These are phyloP conservation scores for Herminia tarsipennalis DNA, from an alignment of 2,888 invertebrate species.

Conservation along the genomic window DNA sequence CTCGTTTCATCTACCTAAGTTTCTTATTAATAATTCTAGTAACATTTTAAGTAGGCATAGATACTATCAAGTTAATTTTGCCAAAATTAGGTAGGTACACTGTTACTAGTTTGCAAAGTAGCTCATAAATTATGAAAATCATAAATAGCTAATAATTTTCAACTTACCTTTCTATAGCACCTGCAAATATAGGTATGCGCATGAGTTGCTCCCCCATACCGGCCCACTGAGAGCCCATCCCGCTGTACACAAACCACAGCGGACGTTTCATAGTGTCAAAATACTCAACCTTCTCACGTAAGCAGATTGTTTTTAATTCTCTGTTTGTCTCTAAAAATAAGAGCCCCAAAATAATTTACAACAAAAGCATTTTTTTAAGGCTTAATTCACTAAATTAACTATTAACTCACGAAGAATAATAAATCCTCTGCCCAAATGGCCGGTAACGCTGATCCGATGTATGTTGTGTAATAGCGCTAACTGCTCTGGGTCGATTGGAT, in stretches of 20 bases:
- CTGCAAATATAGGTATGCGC: slow-evolving; percentile 86
- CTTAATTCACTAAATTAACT: slow-evolving; percentile 14
- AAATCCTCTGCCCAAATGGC: slow-evolving; percentile 71
- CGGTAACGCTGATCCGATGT: slow-evolving; percentile 55
- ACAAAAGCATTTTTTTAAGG: too few relatives aligned
- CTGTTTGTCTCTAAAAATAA: slow-evolving; percentile 33
- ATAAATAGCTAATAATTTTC: too few relatives aligned
- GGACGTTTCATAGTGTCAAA: slow-evolving; percentile 71
- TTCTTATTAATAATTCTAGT: too few relatives aligned
- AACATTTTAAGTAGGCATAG: too few relatives aligned
- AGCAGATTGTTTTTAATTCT: slow-evolving; percentile 51
- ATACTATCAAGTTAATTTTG: too few relatives aligned
- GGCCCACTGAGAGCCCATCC: slow-evolving; percentile 90
- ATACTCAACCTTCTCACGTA: slow-evolving; percentile 55
- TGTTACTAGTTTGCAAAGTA: too few relatives aligned
- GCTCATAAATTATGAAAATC: too few relatives aligned
- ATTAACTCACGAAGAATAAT: slow-evolving; percentile 56
- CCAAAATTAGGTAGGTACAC: too few relatives aligned
- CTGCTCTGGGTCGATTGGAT: slow-evolving; percentile 68
- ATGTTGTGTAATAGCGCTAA: slow-evolving; percentile 68
- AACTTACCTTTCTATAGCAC: slow-evolving; percentile 75
- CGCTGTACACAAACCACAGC: slow-evolving; percentile 90
- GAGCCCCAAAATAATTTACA: too few relatives aligned
- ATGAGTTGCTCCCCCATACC: slow-evolving; percentile 88
- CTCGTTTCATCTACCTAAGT: too few relatives aligned